These are phyloP conservation scores for Anguilla japonica DNA, from an alignment of 2,113 vertebrate species.

Conservation along the genomic window DNA sequence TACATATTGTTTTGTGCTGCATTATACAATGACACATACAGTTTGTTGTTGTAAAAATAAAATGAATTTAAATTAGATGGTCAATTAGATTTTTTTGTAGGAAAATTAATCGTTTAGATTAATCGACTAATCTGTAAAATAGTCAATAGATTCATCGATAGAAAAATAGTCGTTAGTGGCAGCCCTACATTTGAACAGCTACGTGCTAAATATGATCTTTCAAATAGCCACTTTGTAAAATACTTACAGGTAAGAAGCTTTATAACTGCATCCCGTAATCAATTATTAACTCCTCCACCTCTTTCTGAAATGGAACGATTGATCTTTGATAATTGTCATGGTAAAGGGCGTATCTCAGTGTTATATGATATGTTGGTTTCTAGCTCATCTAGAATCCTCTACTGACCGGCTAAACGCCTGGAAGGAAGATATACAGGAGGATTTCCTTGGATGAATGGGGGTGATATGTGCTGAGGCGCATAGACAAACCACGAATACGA, in stretches of 20 bases:
- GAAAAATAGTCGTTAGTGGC: too few relatives aligned
- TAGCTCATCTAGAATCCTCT: slow-evolving; percentile 20
- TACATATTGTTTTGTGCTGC: too few relatives aligned
- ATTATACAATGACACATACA: too few relatives aligned
- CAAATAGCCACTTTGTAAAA: too few relatives aligned
- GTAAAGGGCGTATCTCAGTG: slow-evolving; percentile 18
- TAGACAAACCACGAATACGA: slow-evolving; percentile 16
- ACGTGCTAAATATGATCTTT: too few relatives aligned
- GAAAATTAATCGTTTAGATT: too few relatives aligned
- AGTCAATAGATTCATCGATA: too few relatives aligned
- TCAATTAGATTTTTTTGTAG: too few relatives aligned
- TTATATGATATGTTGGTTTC: slow-evolving; percentile 20
- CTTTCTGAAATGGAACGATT: not conserved
- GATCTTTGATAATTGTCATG: not conserved
- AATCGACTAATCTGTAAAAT: too few relatives aligned
- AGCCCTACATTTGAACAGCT: too few relatives aligned
- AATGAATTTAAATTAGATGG: too few relatives aligned
- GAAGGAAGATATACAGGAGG: slow-evolving; percentile 18
- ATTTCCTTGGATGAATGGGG: slow-evolving; percentile 7
- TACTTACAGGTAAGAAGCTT: not conserved
- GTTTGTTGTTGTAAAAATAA: too few relatives aligned
- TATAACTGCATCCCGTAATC: not conserved
- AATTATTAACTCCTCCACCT: not conserved
- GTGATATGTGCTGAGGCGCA: not conserved
- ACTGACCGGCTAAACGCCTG: not conserved